A percentile compares a stretch with the other conserved stretches of the same genome.
These are phyloP conservation scores for Synodontis membranacea DNA, from an alignment of 2,113 vertebrate genomes.

Conservation along the genomic window DNA sequence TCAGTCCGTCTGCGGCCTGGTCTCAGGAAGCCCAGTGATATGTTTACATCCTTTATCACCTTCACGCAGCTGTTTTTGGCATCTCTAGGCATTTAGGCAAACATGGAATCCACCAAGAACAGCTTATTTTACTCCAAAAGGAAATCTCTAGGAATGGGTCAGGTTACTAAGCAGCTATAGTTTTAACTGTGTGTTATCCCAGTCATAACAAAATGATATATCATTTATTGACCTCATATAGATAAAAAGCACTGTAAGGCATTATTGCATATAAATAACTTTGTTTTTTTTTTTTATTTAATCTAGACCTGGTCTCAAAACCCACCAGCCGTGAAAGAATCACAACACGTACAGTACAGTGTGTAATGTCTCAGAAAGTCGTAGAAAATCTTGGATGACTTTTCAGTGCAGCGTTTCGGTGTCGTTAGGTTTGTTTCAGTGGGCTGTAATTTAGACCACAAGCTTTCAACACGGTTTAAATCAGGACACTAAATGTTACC, in stretches of 20 bases:
- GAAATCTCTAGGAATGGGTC: slow-evolving; percentile 53
- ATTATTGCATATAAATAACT: neutral
- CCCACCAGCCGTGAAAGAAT: neutral
- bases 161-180: neutral
- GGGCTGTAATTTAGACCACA: slow-evolving; percentile 4
- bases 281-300: neutral
- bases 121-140: neutral
- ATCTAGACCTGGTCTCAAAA: neutral
- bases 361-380: neutral
- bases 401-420: neutral
- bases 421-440: slow-evolving; percentile 8
- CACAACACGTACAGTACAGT: neutral
- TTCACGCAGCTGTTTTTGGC: slow-evolving; percentile 33
- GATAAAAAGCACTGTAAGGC: neutral
- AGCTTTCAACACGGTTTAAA: neutral
- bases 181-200: neutral
- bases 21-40: slow-evolving; percentile 4
- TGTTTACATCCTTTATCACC: slow-evolving; percentile 33
- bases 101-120: neutral
- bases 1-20: neutral
- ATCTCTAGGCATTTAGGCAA: slow-evolving; percentile 14
- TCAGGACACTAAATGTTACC: neutral
- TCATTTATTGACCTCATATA: neutral
- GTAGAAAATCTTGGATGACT: neutral
- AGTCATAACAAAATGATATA: neutral